Evolutionary conservation across 2,888 invertebrate genomes (phyloP).

Genomic region (Drosophila emarginata): DNA sequence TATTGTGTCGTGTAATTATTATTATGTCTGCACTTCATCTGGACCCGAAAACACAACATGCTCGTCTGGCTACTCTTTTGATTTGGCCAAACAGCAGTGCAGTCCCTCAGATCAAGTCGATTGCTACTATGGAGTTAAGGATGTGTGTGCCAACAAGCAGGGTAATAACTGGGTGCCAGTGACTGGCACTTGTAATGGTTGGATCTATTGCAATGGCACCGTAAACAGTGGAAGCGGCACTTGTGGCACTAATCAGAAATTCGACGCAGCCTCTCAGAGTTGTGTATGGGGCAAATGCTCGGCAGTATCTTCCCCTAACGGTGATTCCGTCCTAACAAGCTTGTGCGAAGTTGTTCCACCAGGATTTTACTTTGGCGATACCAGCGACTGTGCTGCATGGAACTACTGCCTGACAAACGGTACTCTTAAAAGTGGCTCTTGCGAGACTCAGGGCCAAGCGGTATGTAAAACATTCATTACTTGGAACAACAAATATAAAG

Average conservation of each 20-base stretch:
- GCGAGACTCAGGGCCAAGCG: accelerated
- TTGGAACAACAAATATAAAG: not conserved
- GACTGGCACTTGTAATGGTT: conserved; percentile 29
- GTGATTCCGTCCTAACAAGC: not conserved
- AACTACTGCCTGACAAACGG: conserved; percentile 21
- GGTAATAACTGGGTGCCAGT: conserved; percentile 42
- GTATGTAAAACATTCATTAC: conserved; percentile 27
- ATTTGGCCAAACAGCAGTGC: conserved; percentile 24
- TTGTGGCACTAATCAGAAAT: conserved; percentile 19
- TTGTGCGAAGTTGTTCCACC: conserved; percentile 48
- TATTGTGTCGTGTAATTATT: conserved; percentile 46
- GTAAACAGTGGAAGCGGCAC: not conserved
- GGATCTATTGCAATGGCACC: conserved; percentile 26
- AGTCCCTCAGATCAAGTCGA: conserved; percentile 25
- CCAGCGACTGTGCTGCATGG: conserved; percentile 21
- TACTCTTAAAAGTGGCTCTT: accelerated
- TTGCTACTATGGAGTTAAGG: conserved; percentile 47
- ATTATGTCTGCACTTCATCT: conserved; percentile 37
- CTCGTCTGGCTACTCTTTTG: conserved; percentile 31
- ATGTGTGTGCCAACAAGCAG: conserved; percentile 33
- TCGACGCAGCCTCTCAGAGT: not conserved
- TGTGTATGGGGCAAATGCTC: conserved; percentile 45
- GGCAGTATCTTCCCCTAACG: not conserved
- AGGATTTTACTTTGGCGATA: conserved; percentile 36
- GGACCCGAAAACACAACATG: conserved; percentile 43